Conservation (phyloP, 2,113 vertebrate genomes). For the Microtus pennsylvanicus region DNA sequence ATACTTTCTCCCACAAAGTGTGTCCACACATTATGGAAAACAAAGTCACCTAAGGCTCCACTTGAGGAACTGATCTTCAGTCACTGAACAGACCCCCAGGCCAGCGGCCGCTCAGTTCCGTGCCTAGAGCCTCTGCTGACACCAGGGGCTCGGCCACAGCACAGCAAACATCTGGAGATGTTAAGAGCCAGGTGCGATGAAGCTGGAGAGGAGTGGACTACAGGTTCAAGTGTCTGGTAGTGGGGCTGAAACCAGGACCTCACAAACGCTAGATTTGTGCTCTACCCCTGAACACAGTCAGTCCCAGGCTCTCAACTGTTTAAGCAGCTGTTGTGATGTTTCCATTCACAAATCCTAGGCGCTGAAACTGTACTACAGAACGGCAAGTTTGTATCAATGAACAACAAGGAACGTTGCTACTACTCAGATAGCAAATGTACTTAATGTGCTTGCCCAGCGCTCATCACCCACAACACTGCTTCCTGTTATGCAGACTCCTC, state of each 20-base stretch:
- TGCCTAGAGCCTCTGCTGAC: neutral
- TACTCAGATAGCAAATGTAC: neutral
- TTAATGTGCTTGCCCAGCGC: neutral
- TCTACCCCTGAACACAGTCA: neutral
- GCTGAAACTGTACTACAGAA: neutral
- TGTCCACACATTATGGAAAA: neutral
- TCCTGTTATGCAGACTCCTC: neutral
- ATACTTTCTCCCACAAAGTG: neutral
- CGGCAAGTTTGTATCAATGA: neutral
- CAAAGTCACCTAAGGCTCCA: neutral
- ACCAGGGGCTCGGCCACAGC: neutral
- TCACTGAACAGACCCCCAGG: neutral
- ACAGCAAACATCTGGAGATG: neutral
- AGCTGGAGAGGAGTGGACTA: neutral
- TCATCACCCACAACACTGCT: neutral
- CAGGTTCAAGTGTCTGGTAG: neutral
- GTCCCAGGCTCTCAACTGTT: neutral
- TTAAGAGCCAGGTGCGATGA: neutral
- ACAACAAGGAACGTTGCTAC: neutral
- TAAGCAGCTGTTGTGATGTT: neutral
- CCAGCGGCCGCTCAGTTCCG: neutral
- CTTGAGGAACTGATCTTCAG: neutral
- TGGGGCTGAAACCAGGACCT: neutral
- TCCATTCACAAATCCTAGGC: neutral
- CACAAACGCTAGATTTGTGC: neutral